Evolutionary conservation across 2,113 vertebrate species (phyloP).

Genomic region (Labeo rohita): DNA sequence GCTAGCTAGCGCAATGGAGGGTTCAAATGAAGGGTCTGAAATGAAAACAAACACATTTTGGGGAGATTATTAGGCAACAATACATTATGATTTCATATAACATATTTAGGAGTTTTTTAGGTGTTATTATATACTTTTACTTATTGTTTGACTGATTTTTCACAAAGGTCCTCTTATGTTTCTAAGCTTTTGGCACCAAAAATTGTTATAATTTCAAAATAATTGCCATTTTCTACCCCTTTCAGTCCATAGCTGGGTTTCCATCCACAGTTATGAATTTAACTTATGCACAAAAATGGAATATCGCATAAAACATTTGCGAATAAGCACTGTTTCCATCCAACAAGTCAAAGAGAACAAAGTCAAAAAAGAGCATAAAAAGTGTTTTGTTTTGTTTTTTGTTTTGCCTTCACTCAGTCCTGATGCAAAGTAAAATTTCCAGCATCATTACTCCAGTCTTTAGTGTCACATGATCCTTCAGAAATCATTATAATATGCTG

Average conservation of each 20-base stretch:
- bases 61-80: neutral
- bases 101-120: neutral
- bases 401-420: no score
- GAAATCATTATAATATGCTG: no score
- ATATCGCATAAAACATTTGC: no score
- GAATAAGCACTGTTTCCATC: no score
- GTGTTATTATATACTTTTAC: neutral
- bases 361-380: no score
- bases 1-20: slow-evolving; percentile 94
- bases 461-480: no score
- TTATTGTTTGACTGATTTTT: neutral
- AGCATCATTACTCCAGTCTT: no score
- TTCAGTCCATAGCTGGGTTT: neutral
- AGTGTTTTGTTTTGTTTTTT: no score
- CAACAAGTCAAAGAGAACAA: no score
- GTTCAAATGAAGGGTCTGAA: slow-evolving; percentile 89
- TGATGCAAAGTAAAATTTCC: no score
- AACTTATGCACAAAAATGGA: no score
- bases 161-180: neutral
- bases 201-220: neutral
- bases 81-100: neutral
- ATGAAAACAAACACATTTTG: slow-evolving; percentile 28
- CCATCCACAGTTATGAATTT: no score
- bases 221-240: neutral
- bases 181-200: neutral